These are phyloP conservation scores for Panulirus ornatus DNA, from an alignment of 1,140 invertebrate species.

Conservation along the genomic window DNA sequence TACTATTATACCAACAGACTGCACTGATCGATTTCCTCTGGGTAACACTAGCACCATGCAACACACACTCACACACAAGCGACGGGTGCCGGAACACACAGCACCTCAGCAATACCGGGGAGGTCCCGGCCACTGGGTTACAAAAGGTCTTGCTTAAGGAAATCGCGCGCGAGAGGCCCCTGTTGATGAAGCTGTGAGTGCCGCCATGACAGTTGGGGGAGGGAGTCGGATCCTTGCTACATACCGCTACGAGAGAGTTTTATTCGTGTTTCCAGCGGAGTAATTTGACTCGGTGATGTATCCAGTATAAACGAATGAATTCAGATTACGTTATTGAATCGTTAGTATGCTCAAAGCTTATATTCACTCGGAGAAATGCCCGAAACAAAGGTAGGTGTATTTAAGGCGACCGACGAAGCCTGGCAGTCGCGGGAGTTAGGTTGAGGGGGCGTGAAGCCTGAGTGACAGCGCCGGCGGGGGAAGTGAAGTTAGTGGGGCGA, in stretches of 20 bases:
- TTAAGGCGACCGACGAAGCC: conserved; percentile 18
- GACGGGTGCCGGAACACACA: conserved; percentile 33
- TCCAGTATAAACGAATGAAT: neutral
- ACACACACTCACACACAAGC: conserved; percentile 33
- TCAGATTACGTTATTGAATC: no score
- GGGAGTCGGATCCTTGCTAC: conserved; percentile 37
- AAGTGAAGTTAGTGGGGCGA: conserved; percentile 24
- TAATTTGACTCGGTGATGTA: no score
- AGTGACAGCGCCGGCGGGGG: conserved; percentile 63
- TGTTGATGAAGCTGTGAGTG: conserved; percentile 70
- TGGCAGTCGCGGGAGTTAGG: conserved; percentile 19
- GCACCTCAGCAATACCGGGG: conserved; percentile 53
- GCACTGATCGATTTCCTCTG: conserved; percentile 30
- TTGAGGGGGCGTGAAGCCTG: conserved; percentile 58
- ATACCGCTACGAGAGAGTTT: neutral
- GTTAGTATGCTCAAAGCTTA: no score
- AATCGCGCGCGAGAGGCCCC: conserved; percentile 57
- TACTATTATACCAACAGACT: conserved; percentile 18
- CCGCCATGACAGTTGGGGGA: conserved; percentile 70
- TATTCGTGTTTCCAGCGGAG: neutral
- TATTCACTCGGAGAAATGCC: neutral
- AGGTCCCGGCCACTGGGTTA: conserved; percentile 58
- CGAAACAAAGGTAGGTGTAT: neutral
- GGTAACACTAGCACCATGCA: conserved; percentile 38
- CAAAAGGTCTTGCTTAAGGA: conserved; percentile 69